These are phyloP conservation scores for Xenopus tropicalis DNA, from an alignment of 2,113 vertebrate species.

Conservation along the genomic window DNA sequence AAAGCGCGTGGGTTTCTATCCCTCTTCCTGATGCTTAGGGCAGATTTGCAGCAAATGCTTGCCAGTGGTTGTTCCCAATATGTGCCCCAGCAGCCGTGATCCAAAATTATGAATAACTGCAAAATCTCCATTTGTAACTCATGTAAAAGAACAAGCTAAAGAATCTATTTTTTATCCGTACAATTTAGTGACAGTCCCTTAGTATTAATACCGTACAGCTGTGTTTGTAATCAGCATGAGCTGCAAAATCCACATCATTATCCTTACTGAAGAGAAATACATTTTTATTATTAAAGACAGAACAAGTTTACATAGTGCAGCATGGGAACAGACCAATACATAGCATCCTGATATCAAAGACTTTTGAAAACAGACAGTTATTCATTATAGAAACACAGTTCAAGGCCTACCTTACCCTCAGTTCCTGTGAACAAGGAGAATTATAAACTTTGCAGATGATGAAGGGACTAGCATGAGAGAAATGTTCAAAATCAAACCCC, in stretches of 20 bases:
- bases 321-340: constrained; percentile 16
- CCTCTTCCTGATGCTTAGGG: no score
- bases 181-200: no score
- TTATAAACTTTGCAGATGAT: constrained; percentile 20
- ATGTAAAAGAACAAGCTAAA: no score
- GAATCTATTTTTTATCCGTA: no score
- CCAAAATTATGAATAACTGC: no score
- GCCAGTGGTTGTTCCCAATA: no score
- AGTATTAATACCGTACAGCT: background rate
- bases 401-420: constrained; percentile 17
- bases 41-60: no score
- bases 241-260: constrained; percentile 12
- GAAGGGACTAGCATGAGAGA: constrained; percentile 20
- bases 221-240: constrained; percentile 3
- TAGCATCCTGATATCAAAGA: constrained; percentile 20
- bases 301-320: constrained; percentile 22
- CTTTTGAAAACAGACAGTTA: constrained; percentile 17
- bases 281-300: constrained; percentile 8
- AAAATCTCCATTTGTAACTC: no score
- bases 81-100: no score
- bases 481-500: constrained; percentile 1
- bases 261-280: background rate
- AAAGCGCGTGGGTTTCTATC: no score
- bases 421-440: constrained; percentile 32
- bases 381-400: constrained; percentile 25